phyloP scores from a whole-genome alignment of 2,888 invertebrate genomes.

The Chesias legatella region DNA sequence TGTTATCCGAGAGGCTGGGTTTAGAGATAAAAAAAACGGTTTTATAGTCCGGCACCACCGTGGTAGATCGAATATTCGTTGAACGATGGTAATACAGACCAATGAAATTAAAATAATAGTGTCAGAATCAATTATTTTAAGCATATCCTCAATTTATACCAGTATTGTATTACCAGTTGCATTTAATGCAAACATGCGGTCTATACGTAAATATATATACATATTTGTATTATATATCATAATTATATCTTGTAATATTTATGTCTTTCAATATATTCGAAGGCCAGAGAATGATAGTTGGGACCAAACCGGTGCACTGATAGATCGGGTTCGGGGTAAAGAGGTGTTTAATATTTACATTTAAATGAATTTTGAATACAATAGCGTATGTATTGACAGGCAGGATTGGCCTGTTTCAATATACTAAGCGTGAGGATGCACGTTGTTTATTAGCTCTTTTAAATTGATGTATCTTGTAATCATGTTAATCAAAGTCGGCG shows the following conservation, averaged over 20 bases:
- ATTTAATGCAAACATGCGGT: slow-evolving; percentile 65
- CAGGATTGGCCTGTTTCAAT: slow-evolving; percentile 55
- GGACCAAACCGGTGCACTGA: slow-evolving; percentile 78
- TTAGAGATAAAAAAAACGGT: too few relatives aligned
- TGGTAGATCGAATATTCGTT: too few relatives aligned
- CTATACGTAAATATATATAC: slow-evolving; percentile 63
- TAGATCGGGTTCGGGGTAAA: slow-evolving; percentile 51
- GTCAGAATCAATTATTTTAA: slow-evolving; percentile 63
- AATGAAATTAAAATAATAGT: slow-evolving; percentile 25
- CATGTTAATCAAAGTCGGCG: slow-evolving; percentile 36
- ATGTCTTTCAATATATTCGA: slow-evolving; percentile 15
- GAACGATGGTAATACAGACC: too few relatives aligned
- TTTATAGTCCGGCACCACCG: too few relatives aligned
- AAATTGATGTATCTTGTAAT: slow-evolving; percentile 31
- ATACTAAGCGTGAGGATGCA: slow-evolving; percentile 34
- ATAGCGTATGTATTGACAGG: slow-evolving; percentile 29
- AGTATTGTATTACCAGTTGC: slow-evolving; percentile 54
- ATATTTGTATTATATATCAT: slow-evolving; percentile 40
- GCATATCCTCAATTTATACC: slow-evolving; percentile 61
- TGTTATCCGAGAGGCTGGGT: too few relatives aligned
- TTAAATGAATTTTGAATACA: slow-evolving; percentile 36
- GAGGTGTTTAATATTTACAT: slow-evolving; percentile 40
- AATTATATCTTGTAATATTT: slow-evolving; percentile 34
- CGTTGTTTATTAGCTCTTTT: slow-evolving; percentile 34
- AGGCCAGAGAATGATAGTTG: slow-evolving; percentile 34